Evolutionary conservation across 2,113 vertebrate species (phyloP).

Genomic region (Pachypanchax playfairii): DNA sequence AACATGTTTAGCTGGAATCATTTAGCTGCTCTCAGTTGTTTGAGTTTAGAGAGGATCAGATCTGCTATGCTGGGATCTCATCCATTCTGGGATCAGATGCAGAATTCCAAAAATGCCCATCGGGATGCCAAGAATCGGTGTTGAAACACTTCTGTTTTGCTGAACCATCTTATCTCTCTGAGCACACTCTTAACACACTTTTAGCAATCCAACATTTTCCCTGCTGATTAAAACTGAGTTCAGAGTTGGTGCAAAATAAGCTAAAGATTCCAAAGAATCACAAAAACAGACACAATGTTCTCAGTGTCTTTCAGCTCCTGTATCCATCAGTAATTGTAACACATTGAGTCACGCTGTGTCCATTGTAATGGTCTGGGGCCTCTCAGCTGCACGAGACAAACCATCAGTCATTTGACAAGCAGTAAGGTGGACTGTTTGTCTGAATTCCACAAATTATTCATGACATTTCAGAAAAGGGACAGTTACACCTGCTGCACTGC

Average conservation of each 20-base stretch:
- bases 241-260: constrained; percentile 39
- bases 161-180: constrained; percentile 49
- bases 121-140: constrained; percentile 64
- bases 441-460: constrained; percentile 30
- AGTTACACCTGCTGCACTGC: constrained; percentile 8
- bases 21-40: constrained; percentile 56
- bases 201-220: constrained; percentile 15
- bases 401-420: constrained; percentile 41
- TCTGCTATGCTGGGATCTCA: constrained; percentile 67
- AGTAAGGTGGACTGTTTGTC: constrained; percentile 35
- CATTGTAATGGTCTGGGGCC: constrained; percentile 53
- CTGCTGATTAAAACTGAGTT: constrained; percentile 11
- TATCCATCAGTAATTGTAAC: constrained; percentile 64
- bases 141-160: constrained; percentile 44
- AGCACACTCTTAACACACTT: constrained; percentile 25
- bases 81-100: constrained; percentile 74
- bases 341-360: constrained; percentile 46
- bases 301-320: constrained; percentile 55
- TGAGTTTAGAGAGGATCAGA: constrained; percentile 63
- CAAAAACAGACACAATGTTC: constrained; percentile 52
- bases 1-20: constrained; percentile 36
- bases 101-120: constrained; percentile 80
- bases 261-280: constrained; percentile 51
- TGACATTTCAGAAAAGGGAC: constrained; percentile 21
- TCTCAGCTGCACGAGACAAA: constrained; percentile 48